A percentile compares a stretch with the other conserved stretches of the same genome.
Conservation (phyloP, 2,113 vertebrate species). For the Anolis carolinensis region DNA sequence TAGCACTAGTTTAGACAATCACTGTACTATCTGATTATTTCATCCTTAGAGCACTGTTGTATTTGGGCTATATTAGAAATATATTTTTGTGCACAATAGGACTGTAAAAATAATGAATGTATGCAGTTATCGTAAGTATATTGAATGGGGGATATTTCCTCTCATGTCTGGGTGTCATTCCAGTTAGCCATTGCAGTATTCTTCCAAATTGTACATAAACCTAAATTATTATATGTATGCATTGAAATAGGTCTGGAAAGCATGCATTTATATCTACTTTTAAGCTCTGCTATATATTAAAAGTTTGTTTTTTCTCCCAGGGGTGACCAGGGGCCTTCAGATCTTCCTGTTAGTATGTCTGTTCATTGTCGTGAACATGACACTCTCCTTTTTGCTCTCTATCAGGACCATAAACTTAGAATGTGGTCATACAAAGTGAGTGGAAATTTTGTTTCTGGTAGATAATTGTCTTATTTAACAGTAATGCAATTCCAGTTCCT, state of each 20-base stretch:
- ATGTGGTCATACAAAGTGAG: slow-evolving; percentile 95
- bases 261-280: background rate
- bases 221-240: background rate
- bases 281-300: background rate
- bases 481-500: no score
- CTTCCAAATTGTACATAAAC: accelerated
- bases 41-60: no score
- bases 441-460: background rate
- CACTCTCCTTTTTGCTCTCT: slow-evolving; percentile 90
- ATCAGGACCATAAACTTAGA: slow-evolving; percentile 92
- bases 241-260: background rate
- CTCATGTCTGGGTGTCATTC: background rate
- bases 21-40: no score
- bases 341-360: slow-evolving; percentile 84
- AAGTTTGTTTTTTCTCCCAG: slow-evolving; percentile 59
- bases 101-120: background rate
- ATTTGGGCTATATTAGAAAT: background rate
- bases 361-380: slow-evolving; percentile 88
- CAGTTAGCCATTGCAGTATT: background rate
- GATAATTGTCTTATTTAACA: background rate
- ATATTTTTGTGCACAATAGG: background rate
- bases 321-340: slow-evolving; percentile 81
- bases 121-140: background rate
- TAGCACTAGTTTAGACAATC: no score
- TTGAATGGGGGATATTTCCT: no score